Base-by-base conservation (phyloP, 2,888 invertebrate genomes). In the Hirtodrosophila confusa region DNA sequence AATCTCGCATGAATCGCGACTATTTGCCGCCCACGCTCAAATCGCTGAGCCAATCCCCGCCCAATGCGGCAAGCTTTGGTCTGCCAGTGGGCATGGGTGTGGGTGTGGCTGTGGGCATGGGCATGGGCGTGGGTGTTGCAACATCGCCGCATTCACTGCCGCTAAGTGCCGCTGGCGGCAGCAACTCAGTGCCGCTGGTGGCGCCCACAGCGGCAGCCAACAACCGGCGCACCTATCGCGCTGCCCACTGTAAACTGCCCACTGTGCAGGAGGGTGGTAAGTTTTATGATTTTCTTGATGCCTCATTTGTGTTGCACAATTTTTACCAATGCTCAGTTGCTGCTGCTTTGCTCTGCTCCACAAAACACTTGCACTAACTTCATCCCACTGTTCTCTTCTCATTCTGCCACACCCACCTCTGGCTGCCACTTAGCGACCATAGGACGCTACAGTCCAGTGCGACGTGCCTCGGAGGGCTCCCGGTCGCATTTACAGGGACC, bases 391-490 rank as follows among this genome's bases (percentile, higher is more conserved):
- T 10, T 50, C 27, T 54, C 6, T 51, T 40, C 9, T 0, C 17
- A 6, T 10, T 39, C 9, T 40, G 29, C 8, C 29, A 11, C 23
- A 10, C 11, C 9, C 9, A 39, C 40, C 8, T 17, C 29, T 50
- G 61, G 48, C 51, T 67, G 45, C 17, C 55, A 63, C 74, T 85
- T 75, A 83, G 85, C 83, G 58, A 77, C 71, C 53, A 76, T 78
- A 92, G 92, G 92, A 85, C 92, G 98, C 17, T 98, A 97, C 90
- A 97, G 97, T 70, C 98, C 98, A 0, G 97, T 98, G 10, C 93
- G 98, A 1, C 93, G 98, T 72, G 97, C 97, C 7, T 96, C 96
- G 67, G 98, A 98, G 69, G 92, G 93, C 41, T 93, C 92, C 9
- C 93, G 91, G 69, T 93, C 91, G 53, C 94, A 92, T 89, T 93